Evolutionary conservation across 2,113 vertebrate genomes (phyloP), one percentile per base, ranked within the genome.

Genomic region (Lepisosteus osseus): DNA sequence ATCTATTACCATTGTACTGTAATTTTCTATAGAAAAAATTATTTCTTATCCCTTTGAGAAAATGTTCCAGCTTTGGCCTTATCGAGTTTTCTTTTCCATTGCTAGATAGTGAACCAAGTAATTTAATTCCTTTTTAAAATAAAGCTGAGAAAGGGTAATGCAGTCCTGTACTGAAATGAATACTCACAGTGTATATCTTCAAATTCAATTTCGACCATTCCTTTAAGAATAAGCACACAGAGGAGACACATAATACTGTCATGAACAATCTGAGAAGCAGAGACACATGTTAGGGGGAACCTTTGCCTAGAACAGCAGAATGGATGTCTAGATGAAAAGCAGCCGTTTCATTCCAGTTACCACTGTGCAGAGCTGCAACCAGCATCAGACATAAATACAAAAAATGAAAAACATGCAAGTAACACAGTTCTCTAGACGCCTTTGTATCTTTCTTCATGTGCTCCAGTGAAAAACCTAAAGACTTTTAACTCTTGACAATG

Each of bases 51-150:
- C 76, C 72, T 79, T 45, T 74, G 76, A 77, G 73, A 74, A 74
- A 83, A 87, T 83, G 73, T 80, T 87, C 81, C 69, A 68, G 73
- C 68, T 78, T 78, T 83, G 75, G 78, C 78, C 77, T 84, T 88
- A 84, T 85, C 86, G 84, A 83, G 73, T 83, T 80, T 84, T 85
- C 76, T 85, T 75, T 76, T 74, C 82, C 73, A 78, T 76, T 76
- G 80, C 84, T 74, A 80, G 69, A 77, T 43, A 68, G 14, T 47
- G n/a, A 43, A 65, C 77, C 75, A 57, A 74, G 77, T 85, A 71
- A 54, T 74, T 78, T 76, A 78, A 77, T 82, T 67, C 15, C 54
- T 44, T 11, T 63, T 65, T 67, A 72, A 79, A 84, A 81, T 75
- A 68, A 84, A 78, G 75, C 45, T 61, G 51, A 78, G 40, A 77